Percentiles rank a stretch among this genome's conserved stretches.
Conservation (phyloP, 2,797 vertebrate genomes). For the Setipinna tenuifilis region DNA sequence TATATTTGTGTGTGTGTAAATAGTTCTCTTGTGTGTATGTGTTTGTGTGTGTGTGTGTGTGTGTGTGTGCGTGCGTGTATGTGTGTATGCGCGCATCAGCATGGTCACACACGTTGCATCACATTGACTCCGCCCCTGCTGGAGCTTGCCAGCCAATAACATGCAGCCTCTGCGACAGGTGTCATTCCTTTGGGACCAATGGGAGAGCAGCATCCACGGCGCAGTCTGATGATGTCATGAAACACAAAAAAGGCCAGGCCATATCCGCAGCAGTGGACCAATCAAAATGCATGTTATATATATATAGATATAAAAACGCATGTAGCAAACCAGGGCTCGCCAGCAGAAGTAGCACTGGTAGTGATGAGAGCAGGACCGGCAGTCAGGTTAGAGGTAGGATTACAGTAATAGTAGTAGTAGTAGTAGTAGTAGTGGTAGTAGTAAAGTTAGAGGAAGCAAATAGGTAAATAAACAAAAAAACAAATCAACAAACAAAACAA, state of each 20-base stretch:
- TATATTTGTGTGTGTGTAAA: no score
- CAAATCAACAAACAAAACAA: neutral
- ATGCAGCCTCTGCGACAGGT: conserved; percentile 61
- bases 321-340: neutral
- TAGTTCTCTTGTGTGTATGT: no score
- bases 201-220: conserved; percentile 49
- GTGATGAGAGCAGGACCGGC: neutral
- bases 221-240: conserved; percentile 60
- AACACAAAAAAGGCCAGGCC: conserved; percentile 9
- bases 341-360: neutral
- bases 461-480: neutral
- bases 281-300: conserved; percentile 13
- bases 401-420: neutral
- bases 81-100: neutral
- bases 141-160: conserved; percentile 48
- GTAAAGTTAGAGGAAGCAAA: neutral
- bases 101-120: conserved; percentile 42
- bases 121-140: conserved; percentile 47
- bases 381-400: no score
- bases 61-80: neutral
- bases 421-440: neutral
- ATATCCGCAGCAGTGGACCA: conserved; percentile 4
- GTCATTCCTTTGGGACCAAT: conserved; percentile 57
- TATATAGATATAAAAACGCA: neutral
- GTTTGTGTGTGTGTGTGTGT: neutral